Conservation (phyloP, 2,113 vertebrate genomes). For the Willisornis vidua region DNA sequence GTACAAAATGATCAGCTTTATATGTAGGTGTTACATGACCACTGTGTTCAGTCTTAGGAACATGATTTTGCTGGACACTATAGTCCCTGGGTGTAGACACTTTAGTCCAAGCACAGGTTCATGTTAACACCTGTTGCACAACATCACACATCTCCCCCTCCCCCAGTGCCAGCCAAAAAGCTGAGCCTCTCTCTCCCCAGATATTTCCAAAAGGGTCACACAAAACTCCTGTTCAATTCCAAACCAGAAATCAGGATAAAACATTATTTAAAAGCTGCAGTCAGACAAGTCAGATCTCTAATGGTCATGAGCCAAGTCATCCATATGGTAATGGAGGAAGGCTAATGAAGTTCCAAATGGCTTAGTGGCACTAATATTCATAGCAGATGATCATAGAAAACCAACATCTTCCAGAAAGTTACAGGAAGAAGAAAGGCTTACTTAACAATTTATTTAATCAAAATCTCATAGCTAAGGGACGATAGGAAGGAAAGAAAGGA, state of each 20-base stretch:
- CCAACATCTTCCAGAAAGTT: not conserved
- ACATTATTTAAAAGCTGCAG: not conserved
- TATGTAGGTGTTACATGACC: not conserved
- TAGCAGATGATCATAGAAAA: not conserved
- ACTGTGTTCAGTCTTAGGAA: not conserved
- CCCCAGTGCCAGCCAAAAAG: not conserved
- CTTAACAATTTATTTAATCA: not conserved
- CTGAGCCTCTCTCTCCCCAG: not conserved
- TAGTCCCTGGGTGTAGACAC: accelerated
- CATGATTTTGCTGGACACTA: not conserved
- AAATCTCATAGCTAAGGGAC: not conserved
- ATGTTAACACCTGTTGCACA: not conserved
- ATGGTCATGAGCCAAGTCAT: not conserved
- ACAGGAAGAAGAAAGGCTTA: not conserved
- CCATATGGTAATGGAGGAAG: not conserved
- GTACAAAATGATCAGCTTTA: not conserved
- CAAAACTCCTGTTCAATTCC: not conserved
- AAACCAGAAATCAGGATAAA: not conserved
- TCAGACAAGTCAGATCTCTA: not conserved
- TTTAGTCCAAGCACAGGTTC: not conserved
- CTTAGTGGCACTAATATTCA: not conserved
- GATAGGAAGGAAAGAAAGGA: not conserved
- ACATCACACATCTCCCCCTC: not conserved
- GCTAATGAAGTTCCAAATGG: constrained; percentile 36
- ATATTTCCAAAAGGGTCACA: not conserved